Conservation (phyloP, 1,140 invertebrate genomes). For the Sarcophaga bullata region DNA sequence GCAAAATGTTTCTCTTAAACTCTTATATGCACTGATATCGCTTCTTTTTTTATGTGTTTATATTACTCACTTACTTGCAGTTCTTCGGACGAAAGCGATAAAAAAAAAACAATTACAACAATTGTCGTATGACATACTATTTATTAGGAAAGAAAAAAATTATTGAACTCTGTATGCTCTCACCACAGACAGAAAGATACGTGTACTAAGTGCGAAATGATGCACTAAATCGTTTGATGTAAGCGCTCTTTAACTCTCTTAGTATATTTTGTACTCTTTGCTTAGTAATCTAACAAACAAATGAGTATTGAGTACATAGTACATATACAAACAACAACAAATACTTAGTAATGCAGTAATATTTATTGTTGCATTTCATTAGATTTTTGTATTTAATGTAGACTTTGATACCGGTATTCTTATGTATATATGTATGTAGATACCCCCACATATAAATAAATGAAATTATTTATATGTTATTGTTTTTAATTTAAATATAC, state of each 20-base stretch:
- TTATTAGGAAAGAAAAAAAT: neutral
- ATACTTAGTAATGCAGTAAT: neutral
- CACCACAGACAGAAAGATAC: neutral
- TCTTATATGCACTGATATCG: neutral
- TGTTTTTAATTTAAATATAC: neutral
- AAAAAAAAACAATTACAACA: neutral
- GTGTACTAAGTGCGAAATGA: too few species aligned
- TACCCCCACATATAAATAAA: too few species aligned
- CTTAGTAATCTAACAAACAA: neutral
- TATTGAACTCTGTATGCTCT: slow-evolving; percentile 5
- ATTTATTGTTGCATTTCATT: neutral
- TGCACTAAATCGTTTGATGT: neutral
- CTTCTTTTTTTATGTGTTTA: too few species aligned
- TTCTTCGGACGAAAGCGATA: too few species aligned
- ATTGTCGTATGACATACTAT: slow-evolving; percentile 17
- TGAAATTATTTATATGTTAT: too few species aligned
- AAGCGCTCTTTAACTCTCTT: neutral
- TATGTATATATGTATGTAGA: neutral
- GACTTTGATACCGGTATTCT: slow-evolving; percentile 17
- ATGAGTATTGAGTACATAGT: neutral
- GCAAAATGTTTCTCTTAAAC: neutral
- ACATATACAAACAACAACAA: too few species aligned
- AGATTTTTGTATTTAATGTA: neutral
- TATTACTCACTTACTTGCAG: too few species aligned
- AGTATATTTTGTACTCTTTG: neutral